Conservation (phyloP, 2,113 vertebrate genomes). For the Perca fluviatilis region DNA sequence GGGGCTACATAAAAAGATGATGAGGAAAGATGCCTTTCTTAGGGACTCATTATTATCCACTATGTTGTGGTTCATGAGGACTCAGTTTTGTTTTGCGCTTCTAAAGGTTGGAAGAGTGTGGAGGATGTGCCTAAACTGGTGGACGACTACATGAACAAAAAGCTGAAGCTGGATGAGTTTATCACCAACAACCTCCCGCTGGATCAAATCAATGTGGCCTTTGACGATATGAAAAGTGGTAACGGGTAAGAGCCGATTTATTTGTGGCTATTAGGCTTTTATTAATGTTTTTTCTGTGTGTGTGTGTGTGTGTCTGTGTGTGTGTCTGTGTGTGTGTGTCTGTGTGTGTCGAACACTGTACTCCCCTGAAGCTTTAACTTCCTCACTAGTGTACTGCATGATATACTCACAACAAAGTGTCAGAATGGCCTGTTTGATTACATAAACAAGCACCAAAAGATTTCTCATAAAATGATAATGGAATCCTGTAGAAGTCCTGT, state of each 20-base stretch:
- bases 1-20: not conserved
- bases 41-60: not conserved
- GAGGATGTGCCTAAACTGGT: conserved; percentile 86
- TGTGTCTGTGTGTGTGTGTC: not conserved
- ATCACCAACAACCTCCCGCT: conserved; percentile 87
- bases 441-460: too few species aligned
- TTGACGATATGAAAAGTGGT: conserved; percentile 85
- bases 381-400: too few species aligned
- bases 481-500: too few species aligned
- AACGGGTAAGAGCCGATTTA: conserved; percentile 74
- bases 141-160: conserved; percentile 86
- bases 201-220: conserved; percentile 86
- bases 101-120: conserved; percentile 77
- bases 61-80: not conserved
- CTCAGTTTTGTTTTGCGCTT: not conserved
- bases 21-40: not conserved
- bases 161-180: conserved; percentile 89
- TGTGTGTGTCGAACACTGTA: too few species aligned
- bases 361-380: not conserved
- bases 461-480: too few species aligned
- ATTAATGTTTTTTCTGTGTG: not conserved
- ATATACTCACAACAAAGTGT: too few species aligned
- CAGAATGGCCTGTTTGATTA: too few species aligned
- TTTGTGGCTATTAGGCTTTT: not conserved
- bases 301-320: too few species aligned